Base-by-base conservation (phyloP, 1,140 invertebrate species). In the Drosophila ananassae region DNA sequence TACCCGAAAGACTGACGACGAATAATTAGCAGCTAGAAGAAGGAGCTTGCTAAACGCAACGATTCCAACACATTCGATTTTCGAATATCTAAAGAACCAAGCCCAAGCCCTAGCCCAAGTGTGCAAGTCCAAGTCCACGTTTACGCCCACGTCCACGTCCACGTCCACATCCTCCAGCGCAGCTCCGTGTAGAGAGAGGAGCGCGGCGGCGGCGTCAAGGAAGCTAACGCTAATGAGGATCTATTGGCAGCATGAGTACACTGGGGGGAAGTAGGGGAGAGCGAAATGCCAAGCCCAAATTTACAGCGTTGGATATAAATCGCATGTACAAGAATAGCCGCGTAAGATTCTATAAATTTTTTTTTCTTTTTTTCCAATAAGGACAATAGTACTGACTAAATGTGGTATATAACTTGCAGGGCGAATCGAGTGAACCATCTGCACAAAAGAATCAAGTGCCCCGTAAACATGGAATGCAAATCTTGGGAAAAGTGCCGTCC, bases 391-490 rank as follows among this genome's bases (percentile, higher is more conserved):
- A 28, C 25, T 6, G 7, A 25, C 4, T 25, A 25, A 17, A 17
- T 17, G 17, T 17, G 17, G 17, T 25, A 28, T 25, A 25, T 6
- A 6, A 6, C 25, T 6, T 28, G 34, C 85, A 98, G 96, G 97
- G 97, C 91, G 97, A 98, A 94, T 95, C 95, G 93, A 96, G 95
- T 91, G 96, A 97, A 93, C 95, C 96, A 91, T 95, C 96, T 89
- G 95, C 96, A 92, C 96, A 96, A 90, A 97, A 97, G 94, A 97
- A 96, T 93, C 95, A 96, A 94, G 94, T 96, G 94, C 95, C 95
- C 91, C 96, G 96, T 92, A 98, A 98, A 96, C 97, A 98, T 98
- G 98, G 98, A 95, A 97, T 99, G 95, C 98, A 98, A 96, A 97
- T 95, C 94, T 95, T 99, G 95, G 98, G 98, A 94, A 99, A 98